Conservation (phyloP, 37 sponge, comb jelly and placozoan species). For the Aplysina aerophoba region DNA sequence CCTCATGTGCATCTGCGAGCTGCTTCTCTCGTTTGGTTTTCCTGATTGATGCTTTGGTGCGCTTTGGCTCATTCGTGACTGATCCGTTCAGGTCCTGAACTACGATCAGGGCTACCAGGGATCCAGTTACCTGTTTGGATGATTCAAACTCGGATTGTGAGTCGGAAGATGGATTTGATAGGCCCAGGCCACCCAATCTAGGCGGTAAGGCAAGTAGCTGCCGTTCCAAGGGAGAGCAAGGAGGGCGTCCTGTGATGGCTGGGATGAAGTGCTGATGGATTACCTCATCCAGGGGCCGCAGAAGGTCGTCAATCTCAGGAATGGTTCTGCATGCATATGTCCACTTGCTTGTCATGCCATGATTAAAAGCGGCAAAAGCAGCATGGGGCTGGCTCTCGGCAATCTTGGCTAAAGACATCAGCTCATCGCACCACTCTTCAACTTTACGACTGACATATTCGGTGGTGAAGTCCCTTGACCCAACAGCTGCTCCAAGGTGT, state of each 20-base stretch:
- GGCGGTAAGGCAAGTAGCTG: neutral
- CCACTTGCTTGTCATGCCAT: neutral
- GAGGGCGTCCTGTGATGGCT: neutral
- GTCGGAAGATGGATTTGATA: neutral
- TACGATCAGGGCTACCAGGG: neutral
- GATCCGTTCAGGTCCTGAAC: neutral
- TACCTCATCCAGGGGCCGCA: neutral
- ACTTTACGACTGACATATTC: neutral
- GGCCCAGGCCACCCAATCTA: neutral
- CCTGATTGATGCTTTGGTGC: neutral
- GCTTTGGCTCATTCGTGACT: neutral
- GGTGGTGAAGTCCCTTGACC: neutral
- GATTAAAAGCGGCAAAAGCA: neutral
- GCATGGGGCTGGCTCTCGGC: neutral
- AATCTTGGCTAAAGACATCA: neutral
- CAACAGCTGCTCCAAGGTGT: conserved; percentile 7
- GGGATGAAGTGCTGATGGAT: neutral
- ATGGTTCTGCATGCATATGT: neutral
- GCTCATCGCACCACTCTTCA: conserved; percentile 3
- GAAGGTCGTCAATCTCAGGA: neutral
- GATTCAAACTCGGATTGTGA: neutral
- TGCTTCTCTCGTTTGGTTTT: neutral
- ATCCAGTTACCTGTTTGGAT: neutral
- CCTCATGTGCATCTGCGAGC: neutral
- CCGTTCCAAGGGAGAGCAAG: neutral